Percentiles rank a stretch among this genome's conserved stretches.
Conservation (phyloP, 2,113 vertebrate genomes). For the Lathamus discolor region DNA sequence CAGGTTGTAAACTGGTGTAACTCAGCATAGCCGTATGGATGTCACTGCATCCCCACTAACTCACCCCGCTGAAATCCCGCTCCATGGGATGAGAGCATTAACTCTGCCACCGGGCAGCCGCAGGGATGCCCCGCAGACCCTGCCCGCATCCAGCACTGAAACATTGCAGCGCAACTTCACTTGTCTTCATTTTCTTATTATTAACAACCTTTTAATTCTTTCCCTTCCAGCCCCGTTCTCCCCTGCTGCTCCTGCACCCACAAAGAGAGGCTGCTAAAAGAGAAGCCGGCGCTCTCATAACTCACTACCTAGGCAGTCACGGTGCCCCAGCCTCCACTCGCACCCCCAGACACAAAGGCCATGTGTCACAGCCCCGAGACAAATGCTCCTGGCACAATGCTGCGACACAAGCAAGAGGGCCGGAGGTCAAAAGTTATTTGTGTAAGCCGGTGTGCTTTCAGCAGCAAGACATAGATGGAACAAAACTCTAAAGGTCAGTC, state of each 20-base stretch:
- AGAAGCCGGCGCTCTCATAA: neutral
- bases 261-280: neutral
- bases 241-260: neutral
- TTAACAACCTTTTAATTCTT: neutral
- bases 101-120: accelerated
- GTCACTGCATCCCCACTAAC: neutral
- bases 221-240: neutral
- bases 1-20: neutral
- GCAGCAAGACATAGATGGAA: neutral
- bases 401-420: constrained; percentile 9
- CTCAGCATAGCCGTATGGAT: neutral
- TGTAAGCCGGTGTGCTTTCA: constrained; percentile 35
- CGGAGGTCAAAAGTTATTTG: constrained; percentile 61
- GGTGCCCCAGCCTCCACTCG: neutral
- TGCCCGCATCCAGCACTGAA: neutral
- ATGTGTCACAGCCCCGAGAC: constrained; percentile 8
- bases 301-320: neutral
- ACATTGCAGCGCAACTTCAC: neutral
- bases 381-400: constrained; percentile 17
- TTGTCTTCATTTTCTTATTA: neutral
- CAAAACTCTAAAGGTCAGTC: constrained; percentile 61
- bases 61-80: accelerated
- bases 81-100: accelerated
- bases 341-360: neutral
- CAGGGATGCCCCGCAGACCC: neutral